A percentile compares a stretch with the other conserved stretches of the same genome.
These are phyloP conservation scores for Peribatodes rhomboidaria DNA, from an alignment of 2,888 invertebrate genomes.

Conservation along the genomic window DNA sequence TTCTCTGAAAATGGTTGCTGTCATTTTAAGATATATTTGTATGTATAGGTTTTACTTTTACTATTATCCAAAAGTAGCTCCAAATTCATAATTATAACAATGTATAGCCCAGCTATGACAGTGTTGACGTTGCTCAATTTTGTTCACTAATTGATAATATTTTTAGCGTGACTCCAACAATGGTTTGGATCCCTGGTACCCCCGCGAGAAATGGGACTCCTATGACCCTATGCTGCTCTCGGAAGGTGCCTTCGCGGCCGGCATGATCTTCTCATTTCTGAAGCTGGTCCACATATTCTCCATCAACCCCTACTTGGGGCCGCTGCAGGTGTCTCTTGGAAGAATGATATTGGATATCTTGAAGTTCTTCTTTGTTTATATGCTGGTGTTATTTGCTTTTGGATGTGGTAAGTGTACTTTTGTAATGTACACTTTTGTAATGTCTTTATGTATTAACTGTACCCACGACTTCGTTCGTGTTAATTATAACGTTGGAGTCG, in stretches of 20 bases:
- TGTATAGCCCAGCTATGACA: too few species aligned
- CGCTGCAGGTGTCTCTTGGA: slow-evolving; percentile 96
- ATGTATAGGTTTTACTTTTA: too few species aligned
- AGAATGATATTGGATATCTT: slow-evolving; percentile 97
- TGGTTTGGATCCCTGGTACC: slow-evolving; percentile 93
- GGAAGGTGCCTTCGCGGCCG: slow-evolving; percentile 98
- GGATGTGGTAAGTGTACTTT: slow-evolving; percentile 93
- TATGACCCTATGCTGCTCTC: slow-evolving; percentile 98
- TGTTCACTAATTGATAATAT: too few species aligned
- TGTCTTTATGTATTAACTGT: too few species aligned
- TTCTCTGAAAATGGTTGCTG: too few species aligned
- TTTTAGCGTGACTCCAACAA: slow-evolving; percentile 89
- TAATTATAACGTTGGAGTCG: too few species aligned
- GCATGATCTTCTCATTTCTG: slow-evolving; percentile 98
- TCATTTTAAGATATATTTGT: too few species aligned
- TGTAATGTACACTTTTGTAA: too few species aligned
- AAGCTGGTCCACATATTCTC: slow-evolving; percentile 99
- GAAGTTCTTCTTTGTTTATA: slow-evolving; percentile 98
- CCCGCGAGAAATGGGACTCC: slow-evolving; percentile 96
- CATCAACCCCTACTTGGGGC: slow-evolving; percentile 98
- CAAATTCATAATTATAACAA: too few species aligned
- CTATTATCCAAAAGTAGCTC: too few species aligned
- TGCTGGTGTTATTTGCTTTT: slow-evolving; percentile 97
- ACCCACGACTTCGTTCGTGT: too few species aligned
- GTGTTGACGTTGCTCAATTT: too few species aligned